Evolutionary conservation across 2,113 vertebrate species (phyloP).

Genomic region (Carlito syrichta): DNA sequence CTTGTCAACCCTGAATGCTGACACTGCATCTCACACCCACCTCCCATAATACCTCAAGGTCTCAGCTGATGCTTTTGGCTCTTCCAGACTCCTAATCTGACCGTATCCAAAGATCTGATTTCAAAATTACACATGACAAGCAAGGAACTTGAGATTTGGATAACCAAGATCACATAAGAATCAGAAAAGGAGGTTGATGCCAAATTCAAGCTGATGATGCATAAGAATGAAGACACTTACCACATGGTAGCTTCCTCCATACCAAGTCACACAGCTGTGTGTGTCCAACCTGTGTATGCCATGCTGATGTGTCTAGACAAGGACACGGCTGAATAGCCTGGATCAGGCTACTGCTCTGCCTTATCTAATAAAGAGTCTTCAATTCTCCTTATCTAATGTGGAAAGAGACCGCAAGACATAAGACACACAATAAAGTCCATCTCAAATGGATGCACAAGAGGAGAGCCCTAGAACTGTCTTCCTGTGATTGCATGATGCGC

Average conservation of each 20-base stretch:
- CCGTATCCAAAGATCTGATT: neutral
- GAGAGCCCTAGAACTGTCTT: neutral
- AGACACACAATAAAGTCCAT: rapidly evolving
- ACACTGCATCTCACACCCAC: rapidly evolving
- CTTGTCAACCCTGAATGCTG: rapidly evolving
- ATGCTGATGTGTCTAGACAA: neutral
- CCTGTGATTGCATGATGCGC: too few relatives aligned
- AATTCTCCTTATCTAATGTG: rapidly evolving
- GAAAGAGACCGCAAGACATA: rapidly evolving
- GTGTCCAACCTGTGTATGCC: rapidly evolving
- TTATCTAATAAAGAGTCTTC: neutral
- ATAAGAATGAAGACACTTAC: rapidly evolving
- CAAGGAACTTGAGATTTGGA: neutral
- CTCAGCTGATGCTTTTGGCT: neutral
- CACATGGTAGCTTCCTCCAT: rapidly evolving
- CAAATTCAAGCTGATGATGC: neutral
- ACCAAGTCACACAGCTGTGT: rapidly evolving
- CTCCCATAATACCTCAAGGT: rapidly evolving
- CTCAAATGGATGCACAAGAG: rapidly evolving
- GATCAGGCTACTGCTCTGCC: neutral
- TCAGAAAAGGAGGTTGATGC: neutral
- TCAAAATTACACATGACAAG: neutral
- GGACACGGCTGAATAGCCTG: rapidly evolving
- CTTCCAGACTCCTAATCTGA: neutral
- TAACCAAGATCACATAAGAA: neutral